Conservation (phyloP, 2,888 invertebrate species). For the Thalpophila matura region DNA sequence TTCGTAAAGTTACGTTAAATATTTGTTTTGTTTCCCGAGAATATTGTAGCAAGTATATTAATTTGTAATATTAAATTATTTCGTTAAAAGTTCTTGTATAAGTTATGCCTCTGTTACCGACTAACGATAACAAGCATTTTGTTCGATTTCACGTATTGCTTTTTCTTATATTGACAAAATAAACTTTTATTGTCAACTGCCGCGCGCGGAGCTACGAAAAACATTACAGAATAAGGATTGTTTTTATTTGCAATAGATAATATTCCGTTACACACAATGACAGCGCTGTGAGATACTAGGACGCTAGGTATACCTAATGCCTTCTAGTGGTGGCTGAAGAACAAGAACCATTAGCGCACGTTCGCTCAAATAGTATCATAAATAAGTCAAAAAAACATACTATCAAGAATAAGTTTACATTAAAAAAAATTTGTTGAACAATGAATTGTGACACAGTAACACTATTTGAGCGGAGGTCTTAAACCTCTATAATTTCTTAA, state of each 20-base stretch:
- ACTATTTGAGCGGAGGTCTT: too few relatives aligned
- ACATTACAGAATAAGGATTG: background rate
- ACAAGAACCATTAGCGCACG: too few relatives aligned
- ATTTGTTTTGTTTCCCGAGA: slow-evolving; percentile 18
- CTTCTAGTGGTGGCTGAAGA: background rate
- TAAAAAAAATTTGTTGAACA: too few relatives aligned
- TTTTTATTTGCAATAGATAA: too few relatives aligned
- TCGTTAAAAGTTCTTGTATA: slow-evolving; percentile 17
- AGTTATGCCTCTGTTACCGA: background rate
- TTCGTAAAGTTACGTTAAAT: slow-evolving; percentile 10
- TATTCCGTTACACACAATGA: too few relatives aligned
- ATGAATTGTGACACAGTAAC: too few relatives aligned
- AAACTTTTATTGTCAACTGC: background rate
- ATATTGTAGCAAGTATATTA: slow-evolving; percentile 6
- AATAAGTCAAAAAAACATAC: too few relatives aligned
- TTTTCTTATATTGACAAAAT: background rate
- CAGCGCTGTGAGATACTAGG: too few relatives aligned
- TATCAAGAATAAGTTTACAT: too few relatives aligned
- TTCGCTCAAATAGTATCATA: too few relatives aligned
- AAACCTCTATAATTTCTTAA: too few relatives aligned
- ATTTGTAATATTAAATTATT: slow-evolving; percentile 21
- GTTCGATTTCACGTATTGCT: background rate
- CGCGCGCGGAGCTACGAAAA: background rate
- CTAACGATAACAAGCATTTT: background rate
- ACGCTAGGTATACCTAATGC: too few relatives aligned